Evolutionary conservation across 2,113 vertebrate species (phyloP).

Genomic region (Tricholaema leucomelas): DNA sequence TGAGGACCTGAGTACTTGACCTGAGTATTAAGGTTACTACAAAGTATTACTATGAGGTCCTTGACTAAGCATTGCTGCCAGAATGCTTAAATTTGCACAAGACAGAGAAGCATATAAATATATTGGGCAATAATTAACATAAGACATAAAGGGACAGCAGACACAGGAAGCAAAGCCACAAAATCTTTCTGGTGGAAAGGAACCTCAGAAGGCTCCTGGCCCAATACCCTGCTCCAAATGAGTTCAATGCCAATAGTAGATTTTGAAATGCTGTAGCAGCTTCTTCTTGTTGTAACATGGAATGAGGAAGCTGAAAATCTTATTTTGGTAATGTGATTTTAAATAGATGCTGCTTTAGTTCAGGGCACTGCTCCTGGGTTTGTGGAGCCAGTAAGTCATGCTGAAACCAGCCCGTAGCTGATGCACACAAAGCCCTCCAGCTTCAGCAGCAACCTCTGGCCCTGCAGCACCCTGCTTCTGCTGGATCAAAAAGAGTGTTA

Average conservation of each 20-base stretch:
- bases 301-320: background rate
- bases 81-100: background rate
- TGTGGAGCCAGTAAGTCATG: background rate
- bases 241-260: background rate
- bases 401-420: background rate
- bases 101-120: background rate
- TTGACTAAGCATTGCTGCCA: background rate
- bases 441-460: background rate
- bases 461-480: background rate
- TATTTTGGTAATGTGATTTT: background rate
- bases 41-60: background rate
- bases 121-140: background rate
- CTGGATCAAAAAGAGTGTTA: background rate
- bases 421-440: background rate
- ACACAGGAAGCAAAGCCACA: background rate
- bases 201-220: background rate
- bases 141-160: background rate
- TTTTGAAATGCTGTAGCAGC: background rate
- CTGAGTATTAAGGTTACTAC: background rate
- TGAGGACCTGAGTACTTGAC: background rate
- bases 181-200: background rate
- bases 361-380: background rate
- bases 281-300: background rate
- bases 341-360: background rate
- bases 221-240: accelerated